Conservation (phyloP, 2,888 invertebrate species). For the Idaea straminata region DNA sequence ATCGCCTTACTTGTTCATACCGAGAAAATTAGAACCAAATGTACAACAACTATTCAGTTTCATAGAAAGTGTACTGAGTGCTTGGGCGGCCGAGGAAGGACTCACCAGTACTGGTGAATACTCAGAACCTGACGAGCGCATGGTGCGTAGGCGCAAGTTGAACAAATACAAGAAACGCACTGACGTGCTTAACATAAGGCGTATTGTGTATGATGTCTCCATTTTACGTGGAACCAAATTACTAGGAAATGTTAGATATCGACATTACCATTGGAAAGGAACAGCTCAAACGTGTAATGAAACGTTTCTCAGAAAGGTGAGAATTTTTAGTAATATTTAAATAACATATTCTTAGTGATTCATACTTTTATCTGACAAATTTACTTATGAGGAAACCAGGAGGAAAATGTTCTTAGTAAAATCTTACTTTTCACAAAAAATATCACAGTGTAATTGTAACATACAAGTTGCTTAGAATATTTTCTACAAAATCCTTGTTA, state of each 20-base stretch:
- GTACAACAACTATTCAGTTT: slow-evolving; percentile 91
- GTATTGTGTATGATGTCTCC: slow-evolving; percentile 86
- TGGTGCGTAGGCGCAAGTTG: slow-evolving; percentile 80
- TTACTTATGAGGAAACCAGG: background rate
- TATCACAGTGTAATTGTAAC: background rate
- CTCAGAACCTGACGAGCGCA: slow-evolving; percentile 86
- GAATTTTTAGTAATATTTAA: slow-evolving; percentile 22
- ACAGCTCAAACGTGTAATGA: slow-evolving; percentile 94
- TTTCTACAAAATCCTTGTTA: background rate
- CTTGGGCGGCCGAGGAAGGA: slow-evolving; percentile 88
- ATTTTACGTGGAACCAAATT: slow-evolving; percentile 83
- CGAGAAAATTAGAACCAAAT: slow-evolving; percentile 84
- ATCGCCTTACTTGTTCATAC: slow-evolving; percentile 76
- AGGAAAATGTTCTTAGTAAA: background rate
- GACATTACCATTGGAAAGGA: slow-evolving; percentile 92
- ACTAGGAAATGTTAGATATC: slow-evolving; percentile 84
- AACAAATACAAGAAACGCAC: slow-evolving; percentile 83
- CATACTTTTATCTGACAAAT: background rate
- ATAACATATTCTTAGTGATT: slow-evolving; percentile 5
- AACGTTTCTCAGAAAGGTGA: slow-evolving; percentile 92
- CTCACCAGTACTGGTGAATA: slow-evolving; percentile 86
- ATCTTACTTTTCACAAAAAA: background rate
- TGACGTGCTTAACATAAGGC: slow-evolving; percentile 84
- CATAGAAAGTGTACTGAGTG: slow-evolving; percentile 88
- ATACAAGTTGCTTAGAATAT: background rate